These are phyloP conservation scores for Ploceus nigricollis DNA, from an alignment of 2,113 vertebrate species.

Conservation along the genomic window DNA sequence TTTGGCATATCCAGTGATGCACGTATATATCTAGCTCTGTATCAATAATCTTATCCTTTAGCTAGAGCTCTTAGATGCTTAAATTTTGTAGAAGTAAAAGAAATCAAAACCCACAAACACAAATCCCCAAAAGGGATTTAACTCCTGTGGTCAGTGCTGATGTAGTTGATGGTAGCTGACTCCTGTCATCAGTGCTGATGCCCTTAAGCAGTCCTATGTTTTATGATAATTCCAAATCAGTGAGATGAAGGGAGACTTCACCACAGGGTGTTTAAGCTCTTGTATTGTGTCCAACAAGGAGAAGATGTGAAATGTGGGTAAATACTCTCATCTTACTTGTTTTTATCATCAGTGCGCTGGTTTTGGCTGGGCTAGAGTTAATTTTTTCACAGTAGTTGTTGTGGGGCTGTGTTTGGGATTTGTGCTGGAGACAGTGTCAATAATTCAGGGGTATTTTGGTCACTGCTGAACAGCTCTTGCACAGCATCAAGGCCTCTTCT, in stretches of 20 bases:
- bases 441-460: neutral
- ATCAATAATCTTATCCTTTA: neutral
- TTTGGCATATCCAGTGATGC: neutral
- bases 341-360: neutral
- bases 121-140: neutral
- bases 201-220: neutral
- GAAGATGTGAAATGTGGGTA: neutral
- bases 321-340: neutral
- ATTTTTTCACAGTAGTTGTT: neutral
- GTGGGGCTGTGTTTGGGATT: neutral
- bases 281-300: neutral
- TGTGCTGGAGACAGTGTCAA: neutral
- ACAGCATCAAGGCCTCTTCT: neutral
- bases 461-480: neutral
- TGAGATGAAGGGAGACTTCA: neutral
- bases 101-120: neutral
- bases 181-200: neutral
- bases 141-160: neutral
- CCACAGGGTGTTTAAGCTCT: neutral
- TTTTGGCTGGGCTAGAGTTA: neutral
- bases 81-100: neutral
- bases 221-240: neutral
- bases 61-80: neutral
- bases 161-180: neutral
- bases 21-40: neutral